phyloP scores from a whole-genome alignment of 2,113 vertebrate genomes.

The Rynchops niger region DNA sequence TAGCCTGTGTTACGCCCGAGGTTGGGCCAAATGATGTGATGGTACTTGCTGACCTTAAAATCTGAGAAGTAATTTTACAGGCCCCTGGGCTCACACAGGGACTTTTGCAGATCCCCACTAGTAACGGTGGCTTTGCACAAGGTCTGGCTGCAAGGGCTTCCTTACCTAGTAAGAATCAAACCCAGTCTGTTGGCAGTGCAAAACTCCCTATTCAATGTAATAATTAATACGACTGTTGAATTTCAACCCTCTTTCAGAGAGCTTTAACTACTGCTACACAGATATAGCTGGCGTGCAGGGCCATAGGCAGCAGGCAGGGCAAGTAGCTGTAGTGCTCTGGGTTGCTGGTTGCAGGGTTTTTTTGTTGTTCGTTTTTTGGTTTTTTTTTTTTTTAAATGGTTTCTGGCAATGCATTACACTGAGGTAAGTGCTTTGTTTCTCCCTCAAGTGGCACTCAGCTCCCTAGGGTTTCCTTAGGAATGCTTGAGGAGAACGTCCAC shows the following conservation, averaged over 20 bases:
- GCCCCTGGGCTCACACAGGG: not conserved
- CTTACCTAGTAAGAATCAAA: rapidly evolving
- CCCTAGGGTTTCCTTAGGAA: not conserved
- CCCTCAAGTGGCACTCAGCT: constrained; percentile 20
- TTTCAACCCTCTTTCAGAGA: not conserved
- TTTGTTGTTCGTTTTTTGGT: not conserved
- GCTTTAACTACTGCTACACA: not conserved
- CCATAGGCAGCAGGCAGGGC: not conserved
- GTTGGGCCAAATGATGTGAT: not conserved
- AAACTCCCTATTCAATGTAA: rapidly evolving
- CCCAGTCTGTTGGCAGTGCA: not conserved
- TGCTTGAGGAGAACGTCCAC: not conserved
- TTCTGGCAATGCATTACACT: constrained; percentile 36
- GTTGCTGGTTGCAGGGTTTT: not conserved
- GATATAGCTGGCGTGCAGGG: not conserved
- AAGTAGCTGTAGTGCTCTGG: not conserved
- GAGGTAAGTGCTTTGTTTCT: constrained; percentile 43
- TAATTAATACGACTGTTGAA: not conserved
- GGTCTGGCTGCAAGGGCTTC: not conserved
- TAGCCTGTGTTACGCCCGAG: not conserved
- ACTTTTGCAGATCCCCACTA: not conserved
- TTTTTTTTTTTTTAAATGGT: not conserved
- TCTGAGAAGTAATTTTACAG: not conserved
- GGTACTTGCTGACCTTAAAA: not conserved
- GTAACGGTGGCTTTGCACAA: not conserved